Percentiles rank a stretch among this genome's conserved stretches.
These are phyloP conservation scores for Neostethus bicornis DNA, from an alignment of 2,797 vertebrate genomes.

Conservation along the genomic window DNA sequence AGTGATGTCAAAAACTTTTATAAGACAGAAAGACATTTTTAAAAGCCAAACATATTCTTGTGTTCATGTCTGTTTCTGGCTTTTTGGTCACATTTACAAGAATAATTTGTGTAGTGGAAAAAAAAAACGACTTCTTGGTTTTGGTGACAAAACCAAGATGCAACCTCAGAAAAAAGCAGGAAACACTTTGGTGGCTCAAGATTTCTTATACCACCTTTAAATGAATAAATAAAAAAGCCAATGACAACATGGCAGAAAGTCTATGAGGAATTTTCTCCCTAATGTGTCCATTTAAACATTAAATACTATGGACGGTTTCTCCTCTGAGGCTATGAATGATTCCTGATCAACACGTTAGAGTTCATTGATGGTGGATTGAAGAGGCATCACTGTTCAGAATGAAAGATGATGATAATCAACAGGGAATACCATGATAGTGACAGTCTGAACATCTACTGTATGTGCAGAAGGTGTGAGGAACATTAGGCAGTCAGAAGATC, in stretches of 20 bases:
- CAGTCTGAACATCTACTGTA: constrained; percentile 81
- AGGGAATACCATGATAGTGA: constrained; percentile 82
- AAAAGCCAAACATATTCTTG: background rate
- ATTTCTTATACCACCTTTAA: too few species aligned
- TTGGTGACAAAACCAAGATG: too few species aligned
- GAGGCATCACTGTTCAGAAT: constrained; percentile 41
- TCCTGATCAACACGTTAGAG: constrained; percentile 12
- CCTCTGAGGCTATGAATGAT: background rate
- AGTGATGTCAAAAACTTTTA: background rate
- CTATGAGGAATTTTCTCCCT: background rate
- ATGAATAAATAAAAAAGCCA: too few species aligned
- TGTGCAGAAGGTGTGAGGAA: constrained; percentile 68
- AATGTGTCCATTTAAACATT: background rate
- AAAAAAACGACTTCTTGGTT: too few species aligned
- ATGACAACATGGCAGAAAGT: background rate
- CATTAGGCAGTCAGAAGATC: constrained; percentile 54
- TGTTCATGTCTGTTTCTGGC: background rate
- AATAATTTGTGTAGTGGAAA: too few species aligned
- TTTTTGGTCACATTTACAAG: constrained; percentile 4
- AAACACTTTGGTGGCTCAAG: too few species aligned
- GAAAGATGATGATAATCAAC: constrained; percentile 72
- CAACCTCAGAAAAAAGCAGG: too few species aligned
- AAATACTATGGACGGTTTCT: background rate
- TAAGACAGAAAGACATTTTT: background rate
- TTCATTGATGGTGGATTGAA: constrained; percentile 19